Evolutionary conservation across 2,888 invertebrate species (phyloP).

Genomic region (Aelia acuminata): DNA sequence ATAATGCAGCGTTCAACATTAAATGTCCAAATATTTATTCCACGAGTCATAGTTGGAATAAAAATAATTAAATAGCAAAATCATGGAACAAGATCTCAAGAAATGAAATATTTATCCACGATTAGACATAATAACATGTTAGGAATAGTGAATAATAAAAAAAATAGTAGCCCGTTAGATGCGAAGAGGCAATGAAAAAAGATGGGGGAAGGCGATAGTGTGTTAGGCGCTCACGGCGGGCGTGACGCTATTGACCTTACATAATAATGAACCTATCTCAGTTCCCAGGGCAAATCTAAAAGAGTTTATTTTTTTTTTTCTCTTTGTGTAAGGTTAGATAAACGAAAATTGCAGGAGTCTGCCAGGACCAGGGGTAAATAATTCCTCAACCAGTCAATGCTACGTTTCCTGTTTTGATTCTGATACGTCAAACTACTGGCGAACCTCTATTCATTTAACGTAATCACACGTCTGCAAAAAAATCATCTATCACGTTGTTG

Average conservation of each 20-base stretch:
- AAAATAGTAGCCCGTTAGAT: neutral
- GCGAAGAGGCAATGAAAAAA: slow-evolving; percentile 36
- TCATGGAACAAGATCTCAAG: neutral
- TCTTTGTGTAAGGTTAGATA: slow-evolving; percentile 16
- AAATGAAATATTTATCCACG: slow-evolving; percentile 17
- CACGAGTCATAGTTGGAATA: neutral
- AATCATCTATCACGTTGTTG: too few species aligned
- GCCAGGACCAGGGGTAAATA: neutral
- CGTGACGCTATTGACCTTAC: slow-evolving; percentile 38
- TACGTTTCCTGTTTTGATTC: neutral
- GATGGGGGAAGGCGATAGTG: neutral
- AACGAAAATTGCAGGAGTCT: slow-evolving; percentile 9
- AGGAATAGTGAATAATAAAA: too few species aligned
- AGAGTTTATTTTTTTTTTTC: neutral
- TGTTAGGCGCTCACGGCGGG: neutral
- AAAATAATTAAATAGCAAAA: neutral
- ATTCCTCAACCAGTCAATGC: neutral
- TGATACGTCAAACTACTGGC: too few species aligned
- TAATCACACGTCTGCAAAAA: too few species aligned
- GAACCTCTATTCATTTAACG: too few species aligned
- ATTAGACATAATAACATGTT: neutral
- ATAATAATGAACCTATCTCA: neutral
- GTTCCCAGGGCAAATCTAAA: slow-evolving; percentile 8
- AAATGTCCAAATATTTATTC: neutral
- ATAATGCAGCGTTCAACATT: too few species aligned